Base-by-base conservation (phyloP, 2,888 invertebrate genomes). In the Deilephila elpenor region DNA sequence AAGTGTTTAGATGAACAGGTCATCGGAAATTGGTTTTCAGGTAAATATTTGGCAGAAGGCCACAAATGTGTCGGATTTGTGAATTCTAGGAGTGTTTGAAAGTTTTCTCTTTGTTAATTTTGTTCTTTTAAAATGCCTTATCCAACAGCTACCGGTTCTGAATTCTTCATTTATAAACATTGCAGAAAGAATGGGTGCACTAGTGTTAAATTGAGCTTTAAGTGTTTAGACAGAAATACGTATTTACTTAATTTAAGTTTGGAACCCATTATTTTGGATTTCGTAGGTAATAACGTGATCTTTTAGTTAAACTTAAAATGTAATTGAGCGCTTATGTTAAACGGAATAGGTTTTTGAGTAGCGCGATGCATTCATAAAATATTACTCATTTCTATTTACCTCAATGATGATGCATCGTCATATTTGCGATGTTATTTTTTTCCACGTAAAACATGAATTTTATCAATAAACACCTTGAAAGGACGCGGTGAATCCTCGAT, bases 11-110 rank as follows among this genome's bases (percentile, higher is more conserved):
- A 74, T 61, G 72, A 75, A 73, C 74, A 77, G 86, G 70, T 86
- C 87, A 78, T 32, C 25, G 61, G 77, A 78, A 59, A 74, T 74
- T 87, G 88, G 89, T 82, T 78, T 74, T 75, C 80, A 82, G 80
- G 82, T 82, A 83, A 77, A 82, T 78, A 78, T 86, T 89, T 90
- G 90, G 90, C 90, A 83, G 76, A 75, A 76, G 74, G 87, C 89
- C 90, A 89, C 76, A 76, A 81, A 79, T 83, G 80, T 77, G 77
- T 78, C 79, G 80, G 79, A 79, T 79, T 70, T 20, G 59, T 60
- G 73, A 51, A 61, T 61, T 73, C 71, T 53, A 71, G 71, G 61
- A 34, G 51, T 59, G 70, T 61, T 61, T 32, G 25, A 25, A 37
- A 37, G 51, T 32, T 64, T 34, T 32, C 56, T 59, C 56, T 51